Base-by-base conservation (phyloP, 2,113 vertebrate genomes). In the Labeo catla region DNA sequence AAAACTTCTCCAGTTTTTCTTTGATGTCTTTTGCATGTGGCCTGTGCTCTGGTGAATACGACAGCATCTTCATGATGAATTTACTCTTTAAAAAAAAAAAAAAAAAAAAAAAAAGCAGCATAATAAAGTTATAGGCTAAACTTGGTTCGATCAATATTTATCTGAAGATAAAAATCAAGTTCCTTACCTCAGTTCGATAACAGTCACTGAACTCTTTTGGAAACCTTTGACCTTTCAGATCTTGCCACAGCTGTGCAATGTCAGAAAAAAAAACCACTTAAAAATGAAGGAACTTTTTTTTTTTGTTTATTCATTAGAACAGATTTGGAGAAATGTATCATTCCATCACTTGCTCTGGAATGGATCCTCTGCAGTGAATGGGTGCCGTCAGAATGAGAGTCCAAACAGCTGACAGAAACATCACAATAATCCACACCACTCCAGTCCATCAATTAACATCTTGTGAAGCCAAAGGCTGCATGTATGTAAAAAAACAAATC, bases 31-130 rank as follows among this genome's bases (percentile, higher is more conserved):
- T n/a, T 11, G 88, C 86, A 12, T 36, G 0, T 50, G 73, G 89
- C 81, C 89, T 86, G 0, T 72, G n/a, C 12, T 59, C 5, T 13
- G 89, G 82, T 8, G 6, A 3, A 23, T 10, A 8, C 4, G 86
- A 88, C 7, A 90, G 84, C 89, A 90, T 88, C 50, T 63, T 21
- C 2, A 8, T n/a, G 59, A 90, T 90, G 77, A 84, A 21, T 19
- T 39, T 43, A 77, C 47, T 21, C 89, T 90, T 76, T 10, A 68
- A 66, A 13, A 80, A 12, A 65, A 15, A 15, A 10, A 70, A 0
- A 12, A 19, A 1, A 8, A 11, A 49, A 23, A n/a, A n/a, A 28
- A 28, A 28, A 28, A 28, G 28, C 1, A 28, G 28, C 28, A 28
- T 28, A 28, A 28, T 28, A 28, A 28, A 28, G 28, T 1, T 28